Base-by-base conservation (phyloP, 2,888 invertebrate genomes). In the Cosmia pyralina region DNA sequence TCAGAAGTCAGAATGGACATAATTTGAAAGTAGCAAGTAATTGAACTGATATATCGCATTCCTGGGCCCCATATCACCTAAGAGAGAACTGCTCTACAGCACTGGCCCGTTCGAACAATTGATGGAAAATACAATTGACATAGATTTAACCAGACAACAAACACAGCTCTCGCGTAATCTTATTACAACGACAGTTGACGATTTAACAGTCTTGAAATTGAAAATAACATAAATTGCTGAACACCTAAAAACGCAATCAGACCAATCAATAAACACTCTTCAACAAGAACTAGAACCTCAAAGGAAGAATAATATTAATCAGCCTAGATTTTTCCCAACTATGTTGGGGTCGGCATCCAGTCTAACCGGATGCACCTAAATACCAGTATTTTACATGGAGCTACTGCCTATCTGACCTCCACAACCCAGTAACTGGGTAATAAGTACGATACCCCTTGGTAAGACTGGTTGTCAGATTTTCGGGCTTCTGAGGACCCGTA, bases 281-380 rank as follows among this genome's bases (percentile, higher is more conserved):
- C 48, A 74, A 52, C 62, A 68, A 58, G 50, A 83, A 60, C 63
- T 64, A 53, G 70, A 79, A 76, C 67, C 57, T 77, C 67, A 70
- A 65, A 83, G 68, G 38, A 64, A 74, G 60, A 73, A 79, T 86
- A 82, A 80, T 82, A 78, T 28, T 3, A 28, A 28, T 28, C 28
- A 3, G 28, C 28, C 28, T 28, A 28, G 28, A 28, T 28, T 28
- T 28, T 28, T 28, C 28, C 28, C 28, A 28, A 28, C 28, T 28
- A 28, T 28, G 28, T 28, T 28, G 28, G 28, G 28, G 28, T 28
- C 28, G 3, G 28, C 28, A 2, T 28, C 28, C 28, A 28, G 28
- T 28, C 28, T 28, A 28, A 28, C 28, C 3, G 28, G 28, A 28
- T 28, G 28, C 1, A 28, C 2, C 28, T 28, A 3, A 28, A 28